These are phyloP conservation scores for Ascaphus truei DNA, from an alignment of 2,113 vertebrate species.

Conservation along the genomic window DNA sequence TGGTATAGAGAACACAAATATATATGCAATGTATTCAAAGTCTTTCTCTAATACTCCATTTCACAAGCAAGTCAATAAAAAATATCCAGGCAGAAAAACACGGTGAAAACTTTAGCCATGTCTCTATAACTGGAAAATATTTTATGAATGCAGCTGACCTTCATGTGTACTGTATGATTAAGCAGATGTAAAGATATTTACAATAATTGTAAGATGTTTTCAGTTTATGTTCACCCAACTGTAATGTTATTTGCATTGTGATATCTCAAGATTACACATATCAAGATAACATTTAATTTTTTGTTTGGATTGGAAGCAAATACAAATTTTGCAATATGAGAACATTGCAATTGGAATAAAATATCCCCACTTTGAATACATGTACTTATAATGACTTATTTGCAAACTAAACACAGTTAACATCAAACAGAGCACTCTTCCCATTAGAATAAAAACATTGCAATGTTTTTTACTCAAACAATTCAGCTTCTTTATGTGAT, in stretches of 20 bases:
- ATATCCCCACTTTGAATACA: not conserved
- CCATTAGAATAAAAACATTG: not conserved
- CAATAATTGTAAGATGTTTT: not conserved
- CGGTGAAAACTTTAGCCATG: no score
- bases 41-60: no score
- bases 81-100: no score
- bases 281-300: not conserved
- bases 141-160: not conserved
- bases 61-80: no score
- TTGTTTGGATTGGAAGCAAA: not conserved
- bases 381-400: not conserved
- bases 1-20: no score
- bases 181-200: not conserved
- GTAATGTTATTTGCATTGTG: not conserved
- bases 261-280: not conserved
- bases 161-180: not conserved
- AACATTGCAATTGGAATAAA: not conserved
- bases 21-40: no score
- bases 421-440: not conserved
- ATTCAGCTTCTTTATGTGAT: no score
- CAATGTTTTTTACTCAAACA: not conserved
- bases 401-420: not conserved
- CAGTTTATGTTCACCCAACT: no score
- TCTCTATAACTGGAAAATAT: not conserved
- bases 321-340: not conserved